Percentiles rank a stretch among this genome's conserved stretches.
Conservation (phyloP, 2,797 vertebrate species). For the Bovichtus variegatus region DNA sequence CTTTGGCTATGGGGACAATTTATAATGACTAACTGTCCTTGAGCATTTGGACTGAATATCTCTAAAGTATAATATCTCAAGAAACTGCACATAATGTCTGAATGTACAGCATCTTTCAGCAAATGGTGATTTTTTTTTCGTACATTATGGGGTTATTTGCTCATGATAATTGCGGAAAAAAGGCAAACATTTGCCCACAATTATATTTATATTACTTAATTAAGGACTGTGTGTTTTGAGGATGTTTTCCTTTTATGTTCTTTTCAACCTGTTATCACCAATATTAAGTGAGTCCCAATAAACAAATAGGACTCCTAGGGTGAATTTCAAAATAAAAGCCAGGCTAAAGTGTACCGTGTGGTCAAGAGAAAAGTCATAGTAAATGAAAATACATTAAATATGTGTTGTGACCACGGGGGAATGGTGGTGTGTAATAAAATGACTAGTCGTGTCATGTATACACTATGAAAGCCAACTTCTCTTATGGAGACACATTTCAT, state of each 20-base stretch:
- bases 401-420: too few relatives aligned
- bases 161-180: too few relatives aligned
- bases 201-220: neutral
- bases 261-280: slow-evolving; percentile 1
- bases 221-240: neutral
- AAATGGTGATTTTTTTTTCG: neutral
- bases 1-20: neutral
- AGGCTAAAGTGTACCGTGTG: neutral
- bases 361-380: neutral
- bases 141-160: neutral
- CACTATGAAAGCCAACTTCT: neutral
- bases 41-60: slow-evolving; percentile 9
- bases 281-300: neutral
- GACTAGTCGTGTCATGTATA: fast-evolving
- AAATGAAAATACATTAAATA: fast-evolving
- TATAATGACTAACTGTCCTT: slow-evolving; percentile 28
- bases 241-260: neutral
- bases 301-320: neutral
- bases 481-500: too few relatives aligned
- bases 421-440: too few relatives aligned
- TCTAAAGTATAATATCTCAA: neutral
- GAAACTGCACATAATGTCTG: neutral
- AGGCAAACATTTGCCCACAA: too few relatives aligned
- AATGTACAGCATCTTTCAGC: neutral
- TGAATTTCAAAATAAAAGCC: slow-evolving; percentile 36